Base-by-base conservation (phyloP, 2,888 invertebrate species). In the Bombylius discolor region DNA sequence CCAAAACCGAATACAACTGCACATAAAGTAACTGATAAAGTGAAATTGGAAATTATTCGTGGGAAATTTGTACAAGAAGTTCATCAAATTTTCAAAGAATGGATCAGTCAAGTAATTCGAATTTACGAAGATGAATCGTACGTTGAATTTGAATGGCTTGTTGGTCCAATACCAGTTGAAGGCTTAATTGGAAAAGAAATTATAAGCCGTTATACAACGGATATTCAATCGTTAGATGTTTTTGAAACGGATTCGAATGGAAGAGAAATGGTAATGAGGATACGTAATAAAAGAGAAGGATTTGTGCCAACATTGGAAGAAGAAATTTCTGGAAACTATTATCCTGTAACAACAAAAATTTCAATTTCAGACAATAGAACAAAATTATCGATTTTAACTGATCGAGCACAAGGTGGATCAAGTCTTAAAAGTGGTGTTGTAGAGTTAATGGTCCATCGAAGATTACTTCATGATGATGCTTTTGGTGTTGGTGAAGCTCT, bases 181-280 rank as follows among this genome's bases (percentile, higher is more conserved):
- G 84, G 76, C 71, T 72, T 72, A n/a, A 60, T 80, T 4, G 94
- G 95, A 0, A 93, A 89, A 69, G 97, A 98, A 72, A 77, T 93
- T 0, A 78, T 97, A 0, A 81, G 85, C 0, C 80, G 81, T 55
- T 95, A 87, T 64, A 75, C 76, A 8, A 83, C 85, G 0, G 71
- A 79, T 34, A 68, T 92, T 1, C 64, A 78, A 0, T 83, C 83
- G 0, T 75, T 80, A 1, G 80, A 80, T 0, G 76, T 75, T 0
- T 97, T 97, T 70, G 93, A 84, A 67, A 98, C 97, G 0, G 98
- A 99, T 69, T 86, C 93, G 0, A 99, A 97, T 70, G 97, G 96
- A 0, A 77, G 97, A 13, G 90, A 95, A 70, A 81, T 88, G 70
- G 64, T 95, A 33, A 81, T 83, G 64, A 77, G 96, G 36, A 77